Percentiles rank a stretch among this genome's conserved stretches.
These are phyloP conservation scores for Pammene aurita DNA, from an alignment of 2,888 invertebrate species.

Conservation along the genomic window DNA sequence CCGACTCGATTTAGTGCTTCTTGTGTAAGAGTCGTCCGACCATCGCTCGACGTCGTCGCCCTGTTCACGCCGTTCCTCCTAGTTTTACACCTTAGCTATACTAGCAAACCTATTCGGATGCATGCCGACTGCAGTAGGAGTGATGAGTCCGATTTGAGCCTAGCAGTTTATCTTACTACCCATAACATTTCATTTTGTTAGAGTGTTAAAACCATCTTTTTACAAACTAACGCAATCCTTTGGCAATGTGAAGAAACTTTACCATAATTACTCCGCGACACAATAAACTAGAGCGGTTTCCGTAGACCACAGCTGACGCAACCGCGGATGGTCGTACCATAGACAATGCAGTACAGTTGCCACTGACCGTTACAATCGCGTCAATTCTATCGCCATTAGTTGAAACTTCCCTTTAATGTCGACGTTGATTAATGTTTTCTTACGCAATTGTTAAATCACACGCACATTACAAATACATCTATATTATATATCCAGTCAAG, in stretches of 20 bases:
- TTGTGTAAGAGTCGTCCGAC: too few species aligned
- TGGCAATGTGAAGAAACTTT: conserved; percentile 7
- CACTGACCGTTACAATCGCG: conserved; percentile 35
- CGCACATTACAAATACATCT: neutral
- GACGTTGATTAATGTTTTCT: conserved; percentile 35
- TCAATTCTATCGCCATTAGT: conserved; percentile 35
- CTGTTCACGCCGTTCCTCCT: too few species aligned
- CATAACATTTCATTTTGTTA: too few species aligned
- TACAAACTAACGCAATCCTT: neutral
- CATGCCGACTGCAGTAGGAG: too few species aligned
- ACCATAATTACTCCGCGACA: conserved; percentile 22
- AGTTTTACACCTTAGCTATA: too few species aligned
- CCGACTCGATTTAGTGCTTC: too few species aligned
- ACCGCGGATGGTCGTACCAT: conserved; percentile 31
- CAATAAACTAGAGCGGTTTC: conserved; percentile 26
- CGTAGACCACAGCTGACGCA: conserved; percentile 32
- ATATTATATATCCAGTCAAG: too few species aligned
- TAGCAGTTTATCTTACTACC: too few species aligned
- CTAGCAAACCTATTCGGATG: too few species aligned
- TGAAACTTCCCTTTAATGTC: conserved; percentile 37
- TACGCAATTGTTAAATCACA: conserved; percentile 22
- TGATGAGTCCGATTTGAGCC: too few species aligned
- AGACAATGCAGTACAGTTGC: conserved; percentile 41
- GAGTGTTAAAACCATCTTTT: too few species aligned
- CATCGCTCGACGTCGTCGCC: too few species aligned